phyloP scores from a whole-genome alignment of 2,797 vertebrate genomes.

The Miopithecus talapoin region DNA sequence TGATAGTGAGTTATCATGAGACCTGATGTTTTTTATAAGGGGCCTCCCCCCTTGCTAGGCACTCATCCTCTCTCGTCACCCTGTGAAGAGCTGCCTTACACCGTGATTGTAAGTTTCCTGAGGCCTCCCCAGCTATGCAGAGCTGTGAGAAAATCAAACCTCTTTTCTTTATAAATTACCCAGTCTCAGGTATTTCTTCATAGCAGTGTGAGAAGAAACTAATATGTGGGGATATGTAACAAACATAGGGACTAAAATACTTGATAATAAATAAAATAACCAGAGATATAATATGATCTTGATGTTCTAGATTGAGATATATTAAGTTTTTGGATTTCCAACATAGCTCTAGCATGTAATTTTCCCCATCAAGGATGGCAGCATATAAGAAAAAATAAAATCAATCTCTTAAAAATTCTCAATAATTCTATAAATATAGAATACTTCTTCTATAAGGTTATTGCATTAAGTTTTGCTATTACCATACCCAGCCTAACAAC shows the following conservation, averaged over 20 bases:
- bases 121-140: too few relatives aligned
- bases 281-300: not conserved
- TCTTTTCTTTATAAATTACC: too few relatives aligned
- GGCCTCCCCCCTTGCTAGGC: too few relatives aligned
- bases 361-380: not conserved
- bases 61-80: too few relatives aligned
- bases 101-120: too few relatives aligned
- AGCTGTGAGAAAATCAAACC: too few relatives aligned
- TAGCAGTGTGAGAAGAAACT: too few relatives aligned
- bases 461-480: not conserved
- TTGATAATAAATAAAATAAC: not conserved
- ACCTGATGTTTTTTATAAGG: too few relatives aligned
- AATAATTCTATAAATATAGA: not conserved
- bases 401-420: not conserved
- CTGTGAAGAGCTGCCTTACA: too few relatives aligned
- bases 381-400: conserved; percentile 24
- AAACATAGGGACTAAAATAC: not conserved
- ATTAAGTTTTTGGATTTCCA: not conserved
- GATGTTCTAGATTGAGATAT: not conserved
- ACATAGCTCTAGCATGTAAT: not conserved
- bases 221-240: not conserved
- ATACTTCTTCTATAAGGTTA: not conserved
- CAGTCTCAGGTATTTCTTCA: too few relatives aligned
- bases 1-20: too few relatives aligned
- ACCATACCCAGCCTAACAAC: not conserved